Conservation (phyloP, 1,140 invertebrate genomes). For the Calephelis virginiensis region DNA sequence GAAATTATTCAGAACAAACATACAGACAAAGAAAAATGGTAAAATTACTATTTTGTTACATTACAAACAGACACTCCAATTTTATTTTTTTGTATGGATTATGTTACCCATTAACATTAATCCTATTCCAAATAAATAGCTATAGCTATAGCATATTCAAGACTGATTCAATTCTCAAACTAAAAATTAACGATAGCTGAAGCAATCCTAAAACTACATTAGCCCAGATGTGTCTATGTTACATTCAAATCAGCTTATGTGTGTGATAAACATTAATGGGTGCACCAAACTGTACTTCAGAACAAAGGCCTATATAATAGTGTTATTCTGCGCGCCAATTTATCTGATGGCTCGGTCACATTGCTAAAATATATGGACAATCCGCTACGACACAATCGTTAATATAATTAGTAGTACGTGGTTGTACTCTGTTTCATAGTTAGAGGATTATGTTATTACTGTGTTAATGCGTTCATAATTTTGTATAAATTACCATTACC, state of each 20-base stretch:
- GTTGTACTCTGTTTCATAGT: slow-evolving; percentile 13
- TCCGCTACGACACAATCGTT: slow-evolving; percentile 34
- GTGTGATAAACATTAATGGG: slow-evolving; percentile 46
- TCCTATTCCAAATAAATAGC: no score
- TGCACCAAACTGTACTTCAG: slow-evolving; percentile 38
- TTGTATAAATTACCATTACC: no score
- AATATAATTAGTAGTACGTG: slow-evolving; percentile 30
- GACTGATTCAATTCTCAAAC: no score
- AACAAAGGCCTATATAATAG: slow-evolving; percentile 63
- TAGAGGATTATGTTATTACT: neutral
- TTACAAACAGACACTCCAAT: no score
- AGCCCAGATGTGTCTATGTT: neutral
- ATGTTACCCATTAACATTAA: no score
- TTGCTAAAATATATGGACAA: slow-evolving; percentile 55
- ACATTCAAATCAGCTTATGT: slow-evolving; percentile 9
- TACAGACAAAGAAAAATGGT: no score
- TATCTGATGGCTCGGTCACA: slow-evolving; percentile 57
- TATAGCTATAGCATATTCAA: no score
- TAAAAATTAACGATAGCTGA: neutral
- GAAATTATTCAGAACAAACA: no score
- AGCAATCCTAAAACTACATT: neutral
- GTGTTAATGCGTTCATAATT: neutral
- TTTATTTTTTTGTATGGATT: no score
- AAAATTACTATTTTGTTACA: no score
- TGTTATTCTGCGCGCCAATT: slow-evolving; percentile 53